A percentile compares a stretch with the other conserved stretches of the same genome.
These are phyloP conservation scores for Apus apus DNA, from an alignment of 2,113 vertebrate species.

Conservation along the genomic window DNA sequence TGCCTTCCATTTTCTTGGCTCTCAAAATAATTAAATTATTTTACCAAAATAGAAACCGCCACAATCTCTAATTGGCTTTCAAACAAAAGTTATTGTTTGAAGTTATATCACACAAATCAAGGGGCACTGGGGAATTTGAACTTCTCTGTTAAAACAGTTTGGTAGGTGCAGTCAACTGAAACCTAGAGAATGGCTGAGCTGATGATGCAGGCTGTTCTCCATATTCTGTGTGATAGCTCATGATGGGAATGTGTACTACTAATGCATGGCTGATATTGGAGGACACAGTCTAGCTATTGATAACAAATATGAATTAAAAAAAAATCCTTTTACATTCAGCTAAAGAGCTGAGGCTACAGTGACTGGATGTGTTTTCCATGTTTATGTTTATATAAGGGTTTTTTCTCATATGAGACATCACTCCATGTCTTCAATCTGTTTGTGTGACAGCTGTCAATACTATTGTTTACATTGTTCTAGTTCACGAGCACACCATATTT, in stretches of 20 bases:
- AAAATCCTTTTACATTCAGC: background rate
- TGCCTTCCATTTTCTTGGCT: background rate
- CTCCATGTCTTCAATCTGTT: background rate
- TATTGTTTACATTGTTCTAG: background rate
- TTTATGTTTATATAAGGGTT: background rate
- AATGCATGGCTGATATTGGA: background rate
- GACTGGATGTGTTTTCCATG: background rate
- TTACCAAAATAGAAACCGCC: background rate
- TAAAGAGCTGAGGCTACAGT: background rate
- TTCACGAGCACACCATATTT: background rate
- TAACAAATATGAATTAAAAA: background rate
- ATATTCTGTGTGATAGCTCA: background rate
- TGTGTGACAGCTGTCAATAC: background rate
- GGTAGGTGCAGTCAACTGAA: background rate
- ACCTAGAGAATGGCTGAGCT: background rate
- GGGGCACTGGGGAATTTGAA: background rate
- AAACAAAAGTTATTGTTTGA: background rate
- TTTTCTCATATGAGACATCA: background rate
- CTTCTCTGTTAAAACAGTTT: background rate
- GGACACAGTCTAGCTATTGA: background rate
- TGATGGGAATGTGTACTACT: background rate
- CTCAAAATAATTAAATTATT: background rate
- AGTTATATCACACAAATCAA: background rate
- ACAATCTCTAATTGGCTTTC: background rate
- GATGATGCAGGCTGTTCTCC: background rate